phyloP scores from a whole-genome alignment of 1,140 invertebrate genomes.

The Drosophila paulistorum region DNA sequence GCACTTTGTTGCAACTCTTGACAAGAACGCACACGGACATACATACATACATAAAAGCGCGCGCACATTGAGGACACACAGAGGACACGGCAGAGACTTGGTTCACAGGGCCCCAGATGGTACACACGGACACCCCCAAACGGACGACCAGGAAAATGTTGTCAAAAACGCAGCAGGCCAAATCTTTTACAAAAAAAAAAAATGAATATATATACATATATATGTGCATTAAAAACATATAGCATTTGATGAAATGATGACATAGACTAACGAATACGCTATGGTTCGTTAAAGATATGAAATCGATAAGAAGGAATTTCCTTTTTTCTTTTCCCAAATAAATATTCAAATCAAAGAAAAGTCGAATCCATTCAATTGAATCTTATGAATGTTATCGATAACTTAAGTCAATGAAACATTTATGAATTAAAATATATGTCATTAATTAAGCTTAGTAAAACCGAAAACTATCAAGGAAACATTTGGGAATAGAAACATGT shows the following conservation, averaged over 20 bases:
- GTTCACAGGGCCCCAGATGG: conserved; percentile 37
- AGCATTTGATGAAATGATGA: conserved; percentile 30
- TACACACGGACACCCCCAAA: conserved; percentile 25
- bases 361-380: too few species aligned
- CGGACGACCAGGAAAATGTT: conserved; percentile 42
- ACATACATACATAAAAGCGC: conserved; percentile 6
- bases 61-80: neutral
- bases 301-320: too few species aligned
- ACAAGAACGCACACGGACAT: conserved; percentile 46
- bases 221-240: conserved; percentile 68
- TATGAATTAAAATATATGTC: too few species aligned
- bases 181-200: conserved; percentile 16
- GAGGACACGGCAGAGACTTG: neutral
- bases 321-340: too few species aligned
- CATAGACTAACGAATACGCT: neutral
- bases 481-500: too few species aligned
- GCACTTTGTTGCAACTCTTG: conserved; percentile 77
- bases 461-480: too few species aligned
- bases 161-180: conserved; percentile 35
- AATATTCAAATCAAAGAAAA: too few species aligned
- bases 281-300: too few species aligned
- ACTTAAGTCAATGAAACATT: too few species aligned
- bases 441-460: too few species aligned
- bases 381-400: too few species aligned
- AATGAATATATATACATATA: neutral